Evolutionary conservation across 2,113 vertebrate species (phyloP).

Genomic region (Pangasianodon gigas): DNA sequence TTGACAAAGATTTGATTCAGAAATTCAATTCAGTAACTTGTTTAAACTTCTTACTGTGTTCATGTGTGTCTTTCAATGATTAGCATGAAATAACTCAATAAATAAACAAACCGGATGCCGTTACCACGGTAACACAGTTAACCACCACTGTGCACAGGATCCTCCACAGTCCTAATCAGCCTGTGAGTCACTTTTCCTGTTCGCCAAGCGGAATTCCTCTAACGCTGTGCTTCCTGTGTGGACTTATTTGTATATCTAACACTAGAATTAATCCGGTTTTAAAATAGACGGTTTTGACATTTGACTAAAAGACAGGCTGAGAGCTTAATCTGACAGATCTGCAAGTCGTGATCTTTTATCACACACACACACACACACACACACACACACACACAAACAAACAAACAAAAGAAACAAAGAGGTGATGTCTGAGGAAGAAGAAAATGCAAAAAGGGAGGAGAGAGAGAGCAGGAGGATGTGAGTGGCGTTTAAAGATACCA

Average conservation of each 20-base stretch:
- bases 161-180: neutral
- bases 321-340: no score
- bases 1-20: no score
- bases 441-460: constrained; percentile 12
- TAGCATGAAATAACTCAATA: neutral
- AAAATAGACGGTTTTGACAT: neutral
- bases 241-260: neutral
- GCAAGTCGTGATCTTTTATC: neutral
- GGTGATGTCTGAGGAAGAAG: neutral
- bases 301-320: neutral
- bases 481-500: constrained; percentile 41
- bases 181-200: neutral
- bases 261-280: neutral
- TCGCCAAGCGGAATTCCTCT: neutral
- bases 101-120: neutral
- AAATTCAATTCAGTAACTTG: no score
- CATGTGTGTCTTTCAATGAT: neutral
- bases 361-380: neutral
- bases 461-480: constrained; percentile 43
- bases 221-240: neutral
- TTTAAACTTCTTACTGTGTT: no score
- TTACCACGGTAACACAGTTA: neutral
- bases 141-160: neutral
- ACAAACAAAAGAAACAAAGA: neutral
- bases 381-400: neutral